A percentile compares a stretch with the other conserved stretches of the same genome.
These are phyloP conservation scores for Sternarchorhynchus goeldii DNA, from an alignment of 2,797 vertebrate species.

Conservation along the genomic window DNA sequence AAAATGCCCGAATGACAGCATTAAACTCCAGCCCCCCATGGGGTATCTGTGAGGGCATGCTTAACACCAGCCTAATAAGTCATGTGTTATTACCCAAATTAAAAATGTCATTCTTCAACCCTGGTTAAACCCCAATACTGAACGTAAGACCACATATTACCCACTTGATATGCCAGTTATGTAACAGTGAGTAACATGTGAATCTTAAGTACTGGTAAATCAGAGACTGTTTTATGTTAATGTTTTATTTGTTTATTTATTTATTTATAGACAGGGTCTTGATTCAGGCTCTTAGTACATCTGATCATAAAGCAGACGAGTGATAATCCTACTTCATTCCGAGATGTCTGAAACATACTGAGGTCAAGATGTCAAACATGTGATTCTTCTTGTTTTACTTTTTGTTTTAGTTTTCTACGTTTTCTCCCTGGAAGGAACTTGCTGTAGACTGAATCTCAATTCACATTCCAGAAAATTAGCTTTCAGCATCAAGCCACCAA, in stretches of 20 bases:
- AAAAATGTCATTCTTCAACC: slow-evolving; percentile 1
- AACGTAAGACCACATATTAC: neutral
- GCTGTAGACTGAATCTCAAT: neutral
- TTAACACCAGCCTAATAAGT: no score
- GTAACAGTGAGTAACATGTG: neutral
- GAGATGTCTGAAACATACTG: neutral
- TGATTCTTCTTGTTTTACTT: neutral
- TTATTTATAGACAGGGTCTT: no score
- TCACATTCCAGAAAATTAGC: neutral
- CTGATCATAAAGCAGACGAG: no score
- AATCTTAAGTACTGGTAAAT: neutral
- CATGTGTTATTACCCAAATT: neutral
- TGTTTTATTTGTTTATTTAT: no score
- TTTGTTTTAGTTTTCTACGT: neutral
- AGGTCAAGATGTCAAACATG: neutral
- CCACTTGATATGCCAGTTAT: neutral
- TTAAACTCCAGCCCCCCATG: neutral
- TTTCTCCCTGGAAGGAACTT: neutral
- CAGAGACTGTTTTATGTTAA: no score
- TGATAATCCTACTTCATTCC: neutral
- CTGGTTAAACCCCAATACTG: neutral
- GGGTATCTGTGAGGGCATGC: no score
- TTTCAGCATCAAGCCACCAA: slow-evolving; percentile 9
- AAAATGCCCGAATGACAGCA: neutral
- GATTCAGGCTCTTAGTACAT: no score